phyloP scores from a whole-genome alignment of 1,140 invertebrate species.

The Ostrea denselamellosa region DNA sequence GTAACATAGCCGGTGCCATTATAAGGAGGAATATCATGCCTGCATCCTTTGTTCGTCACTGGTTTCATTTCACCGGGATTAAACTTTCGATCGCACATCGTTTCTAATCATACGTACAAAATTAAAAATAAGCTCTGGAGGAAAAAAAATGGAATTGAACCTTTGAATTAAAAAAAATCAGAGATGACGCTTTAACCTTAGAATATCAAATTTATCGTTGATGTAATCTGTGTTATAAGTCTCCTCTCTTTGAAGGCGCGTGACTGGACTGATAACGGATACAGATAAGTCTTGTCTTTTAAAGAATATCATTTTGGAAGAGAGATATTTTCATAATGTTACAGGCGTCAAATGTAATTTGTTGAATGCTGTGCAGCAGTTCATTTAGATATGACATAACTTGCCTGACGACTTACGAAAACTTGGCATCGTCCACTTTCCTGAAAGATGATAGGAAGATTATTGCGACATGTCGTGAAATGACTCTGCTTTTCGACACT shows the following conservation, averaged over 20 bases:
- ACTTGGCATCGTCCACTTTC: constrained; percentile 5
- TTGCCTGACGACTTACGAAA: constrained; percentile 9
- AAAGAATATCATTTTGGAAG: neutral
- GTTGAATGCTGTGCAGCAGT: constrained; percentile 31
- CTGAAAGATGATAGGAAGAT: constrained; percentile 28
- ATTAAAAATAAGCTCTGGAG: neutral
- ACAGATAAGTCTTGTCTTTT: neutral
- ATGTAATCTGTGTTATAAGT: neutral
- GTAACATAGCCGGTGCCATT: constrained; percentile 13
- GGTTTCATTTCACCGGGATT: constrained; percentile 12
- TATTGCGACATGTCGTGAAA: constrained; percentile 25
- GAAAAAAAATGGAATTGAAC: constrained; percentile 28
- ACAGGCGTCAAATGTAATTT: constrained; percentile 28
- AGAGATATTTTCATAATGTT: constrained; percentile 21
- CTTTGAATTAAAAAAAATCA: constrained; percentile 18
- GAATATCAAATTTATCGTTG: constrained; percentile 30
- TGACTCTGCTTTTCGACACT: neutral
- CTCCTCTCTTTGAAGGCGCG: neutral
- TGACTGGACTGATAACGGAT: neutral
- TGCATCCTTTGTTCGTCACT: neutral
- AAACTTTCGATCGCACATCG: constrained; percentile 20
- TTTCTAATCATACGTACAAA: neutral
- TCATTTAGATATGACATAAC: constrained; percentile 38
- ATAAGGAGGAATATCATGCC: neutral
- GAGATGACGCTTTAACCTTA: neutral